Base-by-base conservation (phyloP, 2,888 invertebrate species). In the Metopia argyrocephala region DNA sequence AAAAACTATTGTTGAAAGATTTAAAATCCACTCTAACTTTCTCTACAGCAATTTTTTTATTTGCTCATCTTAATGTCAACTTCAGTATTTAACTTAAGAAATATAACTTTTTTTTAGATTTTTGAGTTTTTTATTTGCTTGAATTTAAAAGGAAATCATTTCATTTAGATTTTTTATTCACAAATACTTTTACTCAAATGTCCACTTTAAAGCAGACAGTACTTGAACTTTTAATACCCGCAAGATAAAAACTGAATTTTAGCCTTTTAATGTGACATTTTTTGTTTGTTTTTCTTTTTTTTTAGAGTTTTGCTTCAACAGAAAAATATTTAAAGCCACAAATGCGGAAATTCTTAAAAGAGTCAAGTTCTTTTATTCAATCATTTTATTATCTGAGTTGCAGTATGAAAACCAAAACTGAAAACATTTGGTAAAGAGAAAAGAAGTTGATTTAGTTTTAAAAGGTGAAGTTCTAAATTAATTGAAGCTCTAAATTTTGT, bases 161-260 rank as follows among this genome's bases (percentile, higher is more conserved):
- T 69, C 69, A 59, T 69, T 56, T 62, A 46, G 46, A 6, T 2
- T 27, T n/a, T 62, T 21, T 56, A 18, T 66, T 61, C 48, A 66
- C 2, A 66, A 73, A 31, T 54, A 21, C 23, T 25, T 46, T 21
- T 59, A 20, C 5, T 48, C 2, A 68, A 68, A 38, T 73, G 78
- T 73, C 78, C 78, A 73, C 78, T 73, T 78, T 48, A 78, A 4
- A 18, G 66, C 71, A 73, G 78, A 73, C 71, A 71, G 78, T 68
- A 73, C 78, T 78, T 78, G 78, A 78, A 78, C 71, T 48, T 71
- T 71, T 50, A 52, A 70, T 66, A 71, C 27, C 18, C 28, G 46
- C 65, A 61, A 54, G 48, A 27, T 31, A 4, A 61, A 61, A 69
- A 69, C 12, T 50, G 6, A 21, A n/a, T 21, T 15, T 38, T 64